Conservation (phyloP, 1,140 invertebrate genomes). For the Lethrus apterus region DNA sequence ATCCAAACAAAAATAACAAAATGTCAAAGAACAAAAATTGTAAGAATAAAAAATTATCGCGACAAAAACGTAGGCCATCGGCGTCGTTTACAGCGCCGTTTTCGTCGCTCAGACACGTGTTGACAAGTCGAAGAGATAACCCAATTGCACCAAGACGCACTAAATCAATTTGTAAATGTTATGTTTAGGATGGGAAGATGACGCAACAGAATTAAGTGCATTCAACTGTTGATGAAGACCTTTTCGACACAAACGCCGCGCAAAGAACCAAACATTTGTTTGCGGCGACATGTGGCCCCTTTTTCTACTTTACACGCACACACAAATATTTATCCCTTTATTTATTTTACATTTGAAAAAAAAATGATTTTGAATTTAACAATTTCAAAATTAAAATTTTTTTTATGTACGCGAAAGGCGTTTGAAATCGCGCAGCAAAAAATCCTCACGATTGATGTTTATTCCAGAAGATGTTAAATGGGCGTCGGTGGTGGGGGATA, state of each 20-base stretch:
- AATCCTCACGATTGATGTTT: background rate
- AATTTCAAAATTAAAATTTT: constrained; percentile 3
- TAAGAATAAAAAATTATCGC: no score
- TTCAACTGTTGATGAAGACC: constrained; percentile 7
- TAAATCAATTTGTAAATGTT: constrained; percentile 7
- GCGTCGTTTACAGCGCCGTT: no score
- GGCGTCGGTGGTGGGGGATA: background rate
- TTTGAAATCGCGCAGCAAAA: background rate
- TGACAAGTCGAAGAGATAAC: no score
- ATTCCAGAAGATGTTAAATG: constrained; percentile 8
- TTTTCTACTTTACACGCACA: background rate
- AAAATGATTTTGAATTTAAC: background rate
- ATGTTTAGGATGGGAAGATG: background rate
- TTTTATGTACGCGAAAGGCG: background rate
- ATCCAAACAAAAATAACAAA: no score
- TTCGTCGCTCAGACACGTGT: no score
- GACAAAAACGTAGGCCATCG: no score
- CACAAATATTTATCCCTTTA: background rate
- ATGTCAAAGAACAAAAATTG: no score
- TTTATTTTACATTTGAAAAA: background rate
- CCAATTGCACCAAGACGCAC: background rate
- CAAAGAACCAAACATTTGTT: constrained; percentile 7
- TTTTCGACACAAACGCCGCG: background rate
- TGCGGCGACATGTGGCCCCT: background rate
- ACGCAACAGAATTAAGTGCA: constrained; percentile 9